A percentile compares a stretch with the other conserved stretches of the same genome.
These are phyloP conservation scores for Ophion ventricosus DNA, from an alignment of 2,888 invertebrate genomes.

Conservation along the genomic window DNA sequence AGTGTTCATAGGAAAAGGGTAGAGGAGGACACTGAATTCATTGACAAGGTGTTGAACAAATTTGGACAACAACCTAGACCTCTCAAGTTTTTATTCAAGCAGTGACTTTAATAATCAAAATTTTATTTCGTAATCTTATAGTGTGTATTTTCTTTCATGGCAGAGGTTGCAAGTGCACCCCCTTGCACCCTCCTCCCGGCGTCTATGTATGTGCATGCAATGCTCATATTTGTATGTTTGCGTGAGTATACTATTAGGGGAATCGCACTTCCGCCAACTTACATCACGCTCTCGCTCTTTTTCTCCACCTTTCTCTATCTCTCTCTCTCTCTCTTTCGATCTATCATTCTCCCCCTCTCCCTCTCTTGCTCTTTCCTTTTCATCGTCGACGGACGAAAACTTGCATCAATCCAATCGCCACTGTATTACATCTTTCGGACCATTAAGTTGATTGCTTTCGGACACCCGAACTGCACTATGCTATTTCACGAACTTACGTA, in stretches of 20 bases:
- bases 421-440: constrained; percentile 63
- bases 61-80: too few relatives aligned
- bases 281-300: constrained; percentile 1
- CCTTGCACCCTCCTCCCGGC: too few relatives aligned
- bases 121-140: too few relatives aligned
- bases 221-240: not conserved
- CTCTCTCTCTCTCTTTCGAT: not conserved
- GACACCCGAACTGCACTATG: constrained; percentile 50
- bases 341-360: not conserved
- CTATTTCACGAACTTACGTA: constrained; percentile 28
- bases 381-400: constrained; percentile 51
- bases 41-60: too few relatives aligned
- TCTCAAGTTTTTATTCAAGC: too few relatives aligned
- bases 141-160: too few relatives aligned
- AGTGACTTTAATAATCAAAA: too few relatives aligned
- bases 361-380: constrained; percentile 1
- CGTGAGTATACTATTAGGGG: not conserved
- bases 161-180: too few relatives aligned
- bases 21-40: too few relatives aligned
- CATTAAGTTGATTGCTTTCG: constrained; percentile 66
- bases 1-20: too few relatives aligned
- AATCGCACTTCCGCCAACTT: not conserved
- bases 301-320: not conserved
- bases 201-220: not conserved
- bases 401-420: constrained; percentile 61